phyloP scores from a whole-genome alignment of 2,888 invertebrate genomes.

The Phania funesta region DNA sequence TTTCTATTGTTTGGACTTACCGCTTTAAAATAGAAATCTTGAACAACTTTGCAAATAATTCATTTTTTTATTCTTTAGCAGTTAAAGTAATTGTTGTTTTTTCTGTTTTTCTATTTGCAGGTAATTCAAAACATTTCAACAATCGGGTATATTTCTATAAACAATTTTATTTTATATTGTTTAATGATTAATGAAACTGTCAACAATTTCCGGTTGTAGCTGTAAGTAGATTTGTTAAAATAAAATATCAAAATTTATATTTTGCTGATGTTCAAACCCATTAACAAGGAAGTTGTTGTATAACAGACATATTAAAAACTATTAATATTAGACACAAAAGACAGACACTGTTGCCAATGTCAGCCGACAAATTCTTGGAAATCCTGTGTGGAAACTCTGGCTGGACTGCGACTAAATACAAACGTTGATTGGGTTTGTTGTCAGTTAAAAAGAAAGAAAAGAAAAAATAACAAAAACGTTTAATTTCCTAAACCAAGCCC shows the following conservation, averaged over 20 bases:
- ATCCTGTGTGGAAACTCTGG: slow-evolving; percentile 42
- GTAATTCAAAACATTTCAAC: slow-evolving; percentile 41
- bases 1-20: no score
- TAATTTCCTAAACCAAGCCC: slow-evolving; percentile 55
- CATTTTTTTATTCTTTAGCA: not conserved
- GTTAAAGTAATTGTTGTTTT: slow-evolving; percentile 16
- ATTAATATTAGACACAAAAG: slow-evolving; percentile 22
- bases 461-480: slow-evolving; percentile 34
- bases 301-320: slow-evolving; percentile 25
- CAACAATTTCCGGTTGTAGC: slow-evolving; percentile 51
- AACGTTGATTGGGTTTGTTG: not conserved
- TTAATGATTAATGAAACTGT: slow-evolving; percentile 41
- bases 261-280: not conserved
- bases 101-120: slow-evolving; percentile 43
- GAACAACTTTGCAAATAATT: not conserved
- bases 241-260: not conserved
- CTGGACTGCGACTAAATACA: not conserved
- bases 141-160: not conserved
- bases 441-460: no score
- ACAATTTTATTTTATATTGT: not conserved
- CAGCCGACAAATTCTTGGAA: slow-evolving; percentile 43
- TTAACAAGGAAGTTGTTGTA: slow-evolving; percentile 38
- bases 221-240: slow-evolving; percentile 40
- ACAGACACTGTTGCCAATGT: slow-evolving; percentile 17
- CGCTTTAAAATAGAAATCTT: no score